phyloP scores from a whole-genome alignment of 2,888 invertebrate species.

The Automeris io region DNA sequence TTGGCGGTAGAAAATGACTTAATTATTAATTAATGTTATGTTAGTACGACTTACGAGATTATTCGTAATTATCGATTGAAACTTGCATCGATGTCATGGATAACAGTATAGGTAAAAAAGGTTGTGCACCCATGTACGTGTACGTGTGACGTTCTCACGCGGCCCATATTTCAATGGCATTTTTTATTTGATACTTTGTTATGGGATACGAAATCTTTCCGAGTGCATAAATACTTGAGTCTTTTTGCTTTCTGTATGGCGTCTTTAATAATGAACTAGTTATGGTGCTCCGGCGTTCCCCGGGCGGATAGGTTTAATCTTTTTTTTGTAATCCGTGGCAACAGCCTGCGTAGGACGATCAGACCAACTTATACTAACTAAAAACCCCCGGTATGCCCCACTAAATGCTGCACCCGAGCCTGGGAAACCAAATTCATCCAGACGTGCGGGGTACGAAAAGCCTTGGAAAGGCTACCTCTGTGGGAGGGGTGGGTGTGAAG shows the following conservation, averaged over 20 bases:
- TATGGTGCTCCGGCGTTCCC: too few species aligned
- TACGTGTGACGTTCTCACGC: neutral
- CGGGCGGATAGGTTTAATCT: too few species aligned
- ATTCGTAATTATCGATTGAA: neutral
- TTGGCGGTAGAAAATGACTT: neutral
- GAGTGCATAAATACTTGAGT: neutral
- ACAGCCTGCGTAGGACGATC: too few species aligned
- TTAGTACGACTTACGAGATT: neutral
- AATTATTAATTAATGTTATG: neutral
- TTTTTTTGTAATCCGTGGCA: too few species aligned
- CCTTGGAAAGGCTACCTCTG: too few species aligned
- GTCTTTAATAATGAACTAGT: neutral
- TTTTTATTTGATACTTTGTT: neutral
- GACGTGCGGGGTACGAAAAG: too few species aligned
- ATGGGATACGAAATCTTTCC: neutral
- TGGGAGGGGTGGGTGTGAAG: too few species aligned
- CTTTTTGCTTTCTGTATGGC: neutral
- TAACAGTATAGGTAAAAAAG: neutral
- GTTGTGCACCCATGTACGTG: neutral
- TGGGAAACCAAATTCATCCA: too few species aligned
- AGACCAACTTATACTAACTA: too few species aligned
- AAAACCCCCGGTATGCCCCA: too few species aligned
- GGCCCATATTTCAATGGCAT: neutral
- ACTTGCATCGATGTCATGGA: neutral
- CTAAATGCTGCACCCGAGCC: too few species aligned